Evolutionary conservation across 2,113 vertebrate species (phyloP), one percentile per base, ranked within the genome.

Genomic region (Ctenomys sociabilis): DNA sequence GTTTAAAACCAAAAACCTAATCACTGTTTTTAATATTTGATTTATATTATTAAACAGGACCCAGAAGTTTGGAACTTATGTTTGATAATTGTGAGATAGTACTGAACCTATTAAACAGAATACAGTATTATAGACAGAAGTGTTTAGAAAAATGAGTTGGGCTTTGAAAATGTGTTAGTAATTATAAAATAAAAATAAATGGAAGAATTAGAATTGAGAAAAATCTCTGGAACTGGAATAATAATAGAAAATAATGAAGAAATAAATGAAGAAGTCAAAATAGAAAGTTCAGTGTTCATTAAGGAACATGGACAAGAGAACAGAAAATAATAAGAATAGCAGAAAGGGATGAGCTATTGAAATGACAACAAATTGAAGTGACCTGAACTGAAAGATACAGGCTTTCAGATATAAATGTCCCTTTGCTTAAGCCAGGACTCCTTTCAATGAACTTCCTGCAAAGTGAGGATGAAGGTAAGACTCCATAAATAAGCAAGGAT

Each of bases 131-230:
- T 68, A 72, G 80, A 54, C 13, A 57, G 13, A 2, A 91, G 37
- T 24, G 17, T 57, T 94, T 88, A 49, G 5, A 92, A 63, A 52
- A 63, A 86, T 63, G n/a, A 77, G 14, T 40, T 52, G 84, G 35
- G 7, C 85, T 93, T 93, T 54, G 5, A 72, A 96, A 94, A 63
- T 70, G 3, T 5, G 43, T 77, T n/a, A 73, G 40, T 52, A 88
- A 63, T 77, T 57, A 68, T 0, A 28, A 2, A 88, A 77, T 49
- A 63, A 86, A 85, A 91, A 59, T 68, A 19, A 61, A 81, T 63
- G 68, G 8, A 10, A 68, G 24, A 94, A 3, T n/a, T 93, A 21
- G 57, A 83, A 40, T 32, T 64, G 24, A 78, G 59, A 70, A 57
- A 75, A 70, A 54, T 77, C 26, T 82, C 59, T 87, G n/a, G 22